phyloP scores from a whole-genome alignment of 23 tunicate species.

The Ascidia mentula region DNA sequence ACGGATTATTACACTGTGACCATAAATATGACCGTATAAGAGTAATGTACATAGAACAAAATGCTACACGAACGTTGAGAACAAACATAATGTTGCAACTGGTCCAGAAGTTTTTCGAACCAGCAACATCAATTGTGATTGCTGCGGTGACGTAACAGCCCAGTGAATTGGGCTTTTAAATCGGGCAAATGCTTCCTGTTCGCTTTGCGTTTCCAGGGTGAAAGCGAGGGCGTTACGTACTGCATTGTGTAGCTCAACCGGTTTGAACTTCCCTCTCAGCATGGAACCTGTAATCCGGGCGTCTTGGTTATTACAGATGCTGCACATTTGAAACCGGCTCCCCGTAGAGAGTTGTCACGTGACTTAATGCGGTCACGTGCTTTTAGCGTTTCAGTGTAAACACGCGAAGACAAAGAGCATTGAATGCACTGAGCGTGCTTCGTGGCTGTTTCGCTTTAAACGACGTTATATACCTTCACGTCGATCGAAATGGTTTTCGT shows the following conservation, averaged over 20 bases:
- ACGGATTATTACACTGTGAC: too few species aligned
- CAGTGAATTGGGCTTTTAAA: neutral
- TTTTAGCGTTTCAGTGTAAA: neutral
- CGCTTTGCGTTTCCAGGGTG: neutral
- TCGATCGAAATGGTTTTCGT: too few species aligned
- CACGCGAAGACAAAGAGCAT: neutral
- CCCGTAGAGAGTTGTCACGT: neutral
- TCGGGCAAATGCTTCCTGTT: neutral
- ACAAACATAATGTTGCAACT: too few species aligned
- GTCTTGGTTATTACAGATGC: neutral
- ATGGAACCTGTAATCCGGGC: too few species aligned
- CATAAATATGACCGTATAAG: too few species aligned
- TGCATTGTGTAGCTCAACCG: too few species aligned
- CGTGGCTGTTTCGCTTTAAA: neutral
- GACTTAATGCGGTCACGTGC: neutral
- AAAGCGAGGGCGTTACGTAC: neutral
- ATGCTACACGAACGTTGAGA: too few species aligned
- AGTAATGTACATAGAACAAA: too few species aligned
- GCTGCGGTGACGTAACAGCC: neutral
- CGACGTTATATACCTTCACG: too few species aligned
- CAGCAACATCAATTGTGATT: too few species aligned
- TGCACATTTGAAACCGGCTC: neutral
- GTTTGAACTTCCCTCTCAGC: too few species aligned
- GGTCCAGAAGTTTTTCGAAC: too few species aligned
- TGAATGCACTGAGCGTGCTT: neutral